Evolutionary conservation across 1,140 invertebrate species (phyloP), one percentile per base, ranked within the genome.

Genomic region (Pseudomyrmex gracilis): DNA sequence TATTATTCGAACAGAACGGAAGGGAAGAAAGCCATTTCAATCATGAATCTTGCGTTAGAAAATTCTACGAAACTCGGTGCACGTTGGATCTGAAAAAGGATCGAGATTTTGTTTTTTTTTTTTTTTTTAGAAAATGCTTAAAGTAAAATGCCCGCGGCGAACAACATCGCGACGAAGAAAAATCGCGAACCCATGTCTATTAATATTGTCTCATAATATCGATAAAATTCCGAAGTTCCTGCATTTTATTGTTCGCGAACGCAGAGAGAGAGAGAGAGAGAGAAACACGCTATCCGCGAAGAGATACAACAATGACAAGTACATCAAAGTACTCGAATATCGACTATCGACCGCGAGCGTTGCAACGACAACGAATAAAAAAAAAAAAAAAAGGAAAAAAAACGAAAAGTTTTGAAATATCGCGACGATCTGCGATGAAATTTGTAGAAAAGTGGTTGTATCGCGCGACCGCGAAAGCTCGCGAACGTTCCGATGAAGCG

Each of bases 391-490:
- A 22, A 22, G 47, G 64, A 76, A 76, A 64, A 55, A 53, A 12
- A 12, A 43, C 2, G 51, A 51, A 13, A 20, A 34, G 51, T 60
- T 80, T 49, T 70, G 43, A 80, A 80, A 71, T 80, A 80, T 71
- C 66, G 76, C 22, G 76, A 78, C 47, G 20, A 71, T 24, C 66
- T 43, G 2, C 53, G 53, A 71, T 80, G 76, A 58, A 80, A 80
- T 80, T 71, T 80, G 70, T 17, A 80, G 53, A 70, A 80, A 80
- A 15, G 43, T 17, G 53, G 66, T 80, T 78, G 71, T 71, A 66
- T 66, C 20, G 60, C 20, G 2, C 34, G 17, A 9, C 61, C 34
- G 73, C 61, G 12, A 76, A 76, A 47, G 73, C 53, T n/a, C 20
- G 34, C 51, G 24, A 47, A 57, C 15, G 43, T 74, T 22, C 70